Conservation (phyloP, 1,140 invertebrate genomes). For the Ctenoplectra terminalis region DNA sequence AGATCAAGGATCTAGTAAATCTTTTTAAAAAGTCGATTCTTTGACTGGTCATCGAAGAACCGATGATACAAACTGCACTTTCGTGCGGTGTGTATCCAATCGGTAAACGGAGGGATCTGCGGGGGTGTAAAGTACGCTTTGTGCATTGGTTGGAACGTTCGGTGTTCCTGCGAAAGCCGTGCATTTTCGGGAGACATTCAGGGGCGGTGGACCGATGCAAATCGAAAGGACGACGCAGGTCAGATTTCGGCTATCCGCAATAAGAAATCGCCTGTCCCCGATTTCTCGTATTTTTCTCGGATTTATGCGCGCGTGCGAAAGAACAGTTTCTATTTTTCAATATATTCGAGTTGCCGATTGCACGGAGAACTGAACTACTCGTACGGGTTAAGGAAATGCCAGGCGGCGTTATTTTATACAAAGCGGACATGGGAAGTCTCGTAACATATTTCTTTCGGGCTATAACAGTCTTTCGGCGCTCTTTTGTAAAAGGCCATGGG, state of each 20-base stretch:
- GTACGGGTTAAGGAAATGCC: background rate
- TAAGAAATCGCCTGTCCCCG: conserved; percentile 27
- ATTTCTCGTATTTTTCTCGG: background rate
- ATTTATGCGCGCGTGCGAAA: background rate
- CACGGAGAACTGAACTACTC: background rate
- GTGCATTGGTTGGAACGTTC: conserved; percentile 20
- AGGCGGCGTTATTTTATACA: conserved; percentile 12
- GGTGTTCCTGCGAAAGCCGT: conserved; percentile 28
- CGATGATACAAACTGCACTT: background rate
- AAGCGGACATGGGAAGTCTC: conserved; percentile 1
- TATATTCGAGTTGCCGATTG: background rate
- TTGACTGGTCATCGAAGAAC: background rate
- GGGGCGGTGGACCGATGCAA: conserved; percentile 64
- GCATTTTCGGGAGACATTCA: conserved; percentile 57
- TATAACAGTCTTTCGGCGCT: conserved; percentile 50
- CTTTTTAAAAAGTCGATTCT: background rate
- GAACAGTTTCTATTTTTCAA: background rate
- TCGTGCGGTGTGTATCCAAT: conserved; percentile 41
- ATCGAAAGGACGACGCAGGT: conserved; percentile 57
- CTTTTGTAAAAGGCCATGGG: conserved; percentile 34
- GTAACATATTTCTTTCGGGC: conserved; percentile 52
- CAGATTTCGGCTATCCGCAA: conserved; percentile 33
- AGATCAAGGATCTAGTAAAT: background rate
- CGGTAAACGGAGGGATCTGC: conserved; percentile 16
- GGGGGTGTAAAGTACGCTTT: conserved; percentile 39